Percentiles rank a stretch among this genome's conserved stretches.
phyloP scores from a whole-genome alignment of 2,113 vertebrate species.

The Aplodontia rufa region DNA sequence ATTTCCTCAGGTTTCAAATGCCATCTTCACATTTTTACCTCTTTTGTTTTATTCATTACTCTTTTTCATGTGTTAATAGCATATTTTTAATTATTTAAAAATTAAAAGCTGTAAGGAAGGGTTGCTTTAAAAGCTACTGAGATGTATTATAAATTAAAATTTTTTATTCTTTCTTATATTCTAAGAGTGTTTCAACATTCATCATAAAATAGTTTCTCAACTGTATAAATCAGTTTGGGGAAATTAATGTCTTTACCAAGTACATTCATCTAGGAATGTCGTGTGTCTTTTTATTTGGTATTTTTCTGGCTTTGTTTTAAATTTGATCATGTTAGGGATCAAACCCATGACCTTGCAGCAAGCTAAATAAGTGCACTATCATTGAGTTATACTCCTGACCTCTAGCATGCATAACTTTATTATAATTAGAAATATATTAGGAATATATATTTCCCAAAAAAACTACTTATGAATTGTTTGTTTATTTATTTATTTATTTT shows the following conservation, averaged over 20 bases:
- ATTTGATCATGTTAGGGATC: background rate
- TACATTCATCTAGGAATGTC: background rate
- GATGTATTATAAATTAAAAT: conserved; percentile 25
- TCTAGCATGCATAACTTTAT: background rate
- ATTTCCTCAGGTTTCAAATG: conserved; percentile 39
- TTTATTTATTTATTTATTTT: too few species aligned
- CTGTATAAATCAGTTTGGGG: background rate
- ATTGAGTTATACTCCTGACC: background rate
- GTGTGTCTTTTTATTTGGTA: background rate
- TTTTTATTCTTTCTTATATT: background rate
- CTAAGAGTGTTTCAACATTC: background rate
- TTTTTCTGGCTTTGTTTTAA: conserved; percentile 1
- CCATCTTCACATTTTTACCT: background rate
- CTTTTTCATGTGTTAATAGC: background rate
- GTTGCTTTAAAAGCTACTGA: background rate
- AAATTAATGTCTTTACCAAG: background rate
- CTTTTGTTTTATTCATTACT: background rate
- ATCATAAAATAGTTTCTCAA: too few species aligned
- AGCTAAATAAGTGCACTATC: background rate
- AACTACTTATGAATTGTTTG: conserved; percentile 24
- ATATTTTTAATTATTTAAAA: background rate
- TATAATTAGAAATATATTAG: conserved; percentile 16
- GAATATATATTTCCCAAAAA: background rate
- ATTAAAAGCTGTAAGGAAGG: background rate
- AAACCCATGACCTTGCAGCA: background rate